These are phyloP conservation scores for Thereva nobilitata DNA, from an alignment of 2,888 invertebrate species.

Conservation along the genomic window DNA sequence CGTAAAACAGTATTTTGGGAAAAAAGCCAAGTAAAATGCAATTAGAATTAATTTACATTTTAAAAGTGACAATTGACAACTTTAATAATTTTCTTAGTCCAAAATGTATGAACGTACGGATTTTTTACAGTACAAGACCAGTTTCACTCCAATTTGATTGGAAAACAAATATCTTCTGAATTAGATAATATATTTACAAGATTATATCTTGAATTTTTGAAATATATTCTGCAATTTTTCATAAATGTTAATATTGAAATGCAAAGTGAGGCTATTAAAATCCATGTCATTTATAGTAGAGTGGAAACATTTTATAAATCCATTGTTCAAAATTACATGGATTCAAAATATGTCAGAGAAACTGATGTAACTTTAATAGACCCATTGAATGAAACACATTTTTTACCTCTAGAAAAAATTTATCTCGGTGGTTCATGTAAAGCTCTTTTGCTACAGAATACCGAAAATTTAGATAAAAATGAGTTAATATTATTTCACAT, in stretches of 20 bases:
- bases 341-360: conserved; percentile 1
- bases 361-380: background rate
- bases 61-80: no score
- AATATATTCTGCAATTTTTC: background rate
- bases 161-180: background rate
- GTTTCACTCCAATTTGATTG: background rate
- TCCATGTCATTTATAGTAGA: conserved; percentile 2
- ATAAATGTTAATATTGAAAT: background rate
- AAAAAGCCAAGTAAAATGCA: no score
- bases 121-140: conserved; percentile 6
- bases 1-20: no score
- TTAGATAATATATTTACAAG: no score
- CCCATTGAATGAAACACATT: background rate
- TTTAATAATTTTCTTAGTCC: no score
- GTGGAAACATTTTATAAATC: conserved; percentile 3
- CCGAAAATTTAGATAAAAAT: conserved; percentile 5
- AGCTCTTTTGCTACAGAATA: background rate
- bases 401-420: no score
- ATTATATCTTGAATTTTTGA: no score
- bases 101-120: no score
- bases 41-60: no score
- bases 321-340: conserved; percentile 2
- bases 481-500: background rate
- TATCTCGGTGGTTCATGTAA: background rate
- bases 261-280: conserved; percentile 7